Base-by-base conservation (phyloP, 2,113 vertebrate genomes). In the Xenus cinereus region DNA sequence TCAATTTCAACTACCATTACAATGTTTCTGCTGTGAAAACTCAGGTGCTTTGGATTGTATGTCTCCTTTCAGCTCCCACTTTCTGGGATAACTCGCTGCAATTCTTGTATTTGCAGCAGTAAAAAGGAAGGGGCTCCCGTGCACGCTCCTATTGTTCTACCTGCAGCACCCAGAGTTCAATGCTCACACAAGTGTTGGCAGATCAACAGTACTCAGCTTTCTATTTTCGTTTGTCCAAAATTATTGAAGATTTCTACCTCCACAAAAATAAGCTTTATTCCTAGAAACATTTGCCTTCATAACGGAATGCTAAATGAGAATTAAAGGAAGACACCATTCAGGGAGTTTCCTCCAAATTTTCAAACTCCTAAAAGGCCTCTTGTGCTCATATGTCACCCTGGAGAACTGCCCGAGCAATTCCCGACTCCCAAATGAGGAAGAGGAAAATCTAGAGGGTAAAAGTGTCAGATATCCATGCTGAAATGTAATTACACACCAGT, bases 401-500 rank as follows among this genome's bases (percentile, higher is more conserved):
- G 95, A 97, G 97, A 95, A 88, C 45, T n/a, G 71, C 91, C 90
- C 76, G 81, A 95, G 63, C 62, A 94, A 93, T 62, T 87, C 43
- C 33, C 72, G 90, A 95, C 48, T 94, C 89, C 35, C 84, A 93
- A 91, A 91, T 46, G 90, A 74, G 62, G 87, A 91, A 94, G 74
- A 92, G 48, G 86, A 94, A 95, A 95, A 96, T 84, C 62, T 78
- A 93, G 68, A 80, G 84, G 91, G 94, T 95, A 84, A 95, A 97
- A 92, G 86, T 94, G 92, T 90, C 96, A 94, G 79, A 82, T 48
- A 90, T 48, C 62, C 80, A 60, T 59, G 50, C 73, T 90, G 86
- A 96, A 96, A 97, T 92, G 89, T 82, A 95, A 96, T 95, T 91
- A 94, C 67, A 95, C 82, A 96, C 93, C 81, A 91, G 93, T 78